phyloP scores from a whole-genome alignment of 2,797 vertebrate genomes.

The Myripristis murdjan region DNA sequence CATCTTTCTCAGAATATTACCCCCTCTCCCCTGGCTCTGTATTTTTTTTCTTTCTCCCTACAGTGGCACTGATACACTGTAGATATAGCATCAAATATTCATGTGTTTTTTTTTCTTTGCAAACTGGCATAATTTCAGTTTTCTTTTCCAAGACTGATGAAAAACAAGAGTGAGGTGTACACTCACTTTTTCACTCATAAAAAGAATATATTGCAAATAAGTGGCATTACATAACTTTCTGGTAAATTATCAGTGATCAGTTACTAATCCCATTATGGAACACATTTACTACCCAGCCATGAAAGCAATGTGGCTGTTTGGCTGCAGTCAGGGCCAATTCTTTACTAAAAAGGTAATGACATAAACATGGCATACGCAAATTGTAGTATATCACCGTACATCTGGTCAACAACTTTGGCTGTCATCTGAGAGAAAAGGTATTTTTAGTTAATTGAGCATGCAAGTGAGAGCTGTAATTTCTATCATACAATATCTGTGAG shows the following conservation, averaged over 20 bases:
- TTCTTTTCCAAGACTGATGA: neutral
- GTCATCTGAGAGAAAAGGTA: neutral
- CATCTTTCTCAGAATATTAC: no score
- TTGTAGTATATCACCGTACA: conserved; percentile 8
- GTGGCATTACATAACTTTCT: conserved; percentile 11
- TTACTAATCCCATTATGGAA: conserved; percentile 11
- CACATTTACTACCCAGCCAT: neutral
- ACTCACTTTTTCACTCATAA: neutral
- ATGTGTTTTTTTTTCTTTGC: neutral
- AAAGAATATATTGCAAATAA: conserved; percentile 3
- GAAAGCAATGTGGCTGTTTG: conserved; percentile 23
- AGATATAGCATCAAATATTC: neutral
- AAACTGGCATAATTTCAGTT: neutral
- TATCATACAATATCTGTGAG: conserved; percentile 1
- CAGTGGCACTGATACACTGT: no score
- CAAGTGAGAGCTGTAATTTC: neutral
- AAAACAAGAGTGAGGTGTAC: neutral
- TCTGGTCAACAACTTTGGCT: conserved; percentile 10
- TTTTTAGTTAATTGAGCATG: neutral
- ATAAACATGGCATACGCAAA: neutral
- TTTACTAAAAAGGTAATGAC: conserved; percentile 17
- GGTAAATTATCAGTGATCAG: conserved; percentile 12
- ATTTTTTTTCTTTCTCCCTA: no score
- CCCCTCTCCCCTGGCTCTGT: no score
- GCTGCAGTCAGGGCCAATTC: neutral